Evolutionary conservation across 2,888 invertebrate species (phyloP).

Genomic region (Caenorhabditis imperialis): DNA sequence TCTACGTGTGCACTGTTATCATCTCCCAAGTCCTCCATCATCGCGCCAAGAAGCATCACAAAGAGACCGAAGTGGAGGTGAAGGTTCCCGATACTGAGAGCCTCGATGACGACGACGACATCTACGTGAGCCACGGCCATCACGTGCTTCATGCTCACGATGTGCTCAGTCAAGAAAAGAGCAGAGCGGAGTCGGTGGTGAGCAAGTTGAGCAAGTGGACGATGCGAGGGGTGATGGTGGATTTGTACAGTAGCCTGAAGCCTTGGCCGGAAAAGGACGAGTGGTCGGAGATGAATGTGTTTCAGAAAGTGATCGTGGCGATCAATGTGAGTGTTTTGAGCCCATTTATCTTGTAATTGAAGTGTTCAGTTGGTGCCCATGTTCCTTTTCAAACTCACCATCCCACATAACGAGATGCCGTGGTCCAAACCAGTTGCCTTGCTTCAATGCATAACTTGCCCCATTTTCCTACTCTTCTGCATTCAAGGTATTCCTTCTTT

Average conservation of each 20-base stretch:
- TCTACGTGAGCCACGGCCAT: constrained; percentile 48
- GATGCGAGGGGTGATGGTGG: constrained; percentile 24
- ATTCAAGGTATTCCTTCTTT: constrained; percentile 57
- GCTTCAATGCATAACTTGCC: constrained; percentile 81
- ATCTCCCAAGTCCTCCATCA: constrained; percentile 73
- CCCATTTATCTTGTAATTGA: not conserved
- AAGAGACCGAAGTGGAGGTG: constrained; percentile 4
- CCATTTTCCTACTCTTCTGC: constrained; percentile 74
- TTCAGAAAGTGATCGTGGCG: constrained; percentile 30
- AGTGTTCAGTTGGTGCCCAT: constrained; percentile 80
- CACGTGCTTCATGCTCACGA: constrained; percentile 37
- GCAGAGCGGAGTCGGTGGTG: constrained; percentile 5
- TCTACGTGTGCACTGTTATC: constrained; percentile 81
- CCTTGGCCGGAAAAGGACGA: constrained; percentile 51
- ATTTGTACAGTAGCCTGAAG: constrained; percentile 47
- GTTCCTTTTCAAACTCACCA: constrained; percentile 81
- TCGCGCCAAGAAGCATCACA: constrained; percentile 22
- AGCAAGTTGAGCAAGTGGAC: constrained; percentile 30
- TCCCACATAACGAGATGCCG: constrained; percentile 81
- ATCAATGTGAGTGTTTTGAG: constrained; percentile 34
- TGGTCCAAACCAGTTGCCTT: constrained; percentile 82
- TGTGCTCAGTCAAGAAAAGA: constrained; percentile 21
- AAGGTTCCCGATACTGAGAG: constrained; percentile 14
- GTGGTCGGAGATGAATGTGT: constrained; percentile 44
- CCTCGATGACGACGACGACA: constrained; percentile 32